These are phyloP conservation scores for Melanostoma mellinum DNA, from an alignment of 2,888 invertebrate species.

Conservation along the genomic window DNA sequence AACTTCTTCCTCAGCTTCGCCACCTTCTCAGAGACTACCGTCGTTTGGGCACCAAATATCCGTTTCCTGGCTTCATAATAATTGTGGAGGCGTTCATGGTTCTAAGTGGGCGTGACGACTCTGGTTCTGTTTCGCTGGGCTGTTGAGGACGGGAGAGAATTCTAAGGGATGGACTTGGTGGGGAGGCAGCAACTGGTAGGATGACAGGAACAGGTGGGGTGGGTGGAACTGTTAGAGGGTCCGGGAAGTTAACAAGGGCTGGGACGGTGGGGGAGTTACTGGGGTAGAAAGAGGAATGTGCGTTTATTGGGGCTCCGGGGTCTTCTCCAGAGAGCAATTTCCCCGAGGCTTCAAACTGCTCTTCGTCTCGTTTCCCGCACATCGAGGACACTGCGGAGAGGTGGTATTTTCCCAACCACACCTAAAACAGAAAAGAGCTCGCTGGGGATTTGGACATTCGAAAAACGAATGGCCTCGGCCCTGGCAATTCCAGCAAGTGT, in stretches of 20 bases:
- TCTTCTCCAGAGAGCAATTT: too few relatives aligned
- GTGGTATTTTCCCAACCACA: background rate
- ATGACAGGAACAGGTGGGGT: background rate
- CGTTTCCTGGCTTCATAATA: background rate
- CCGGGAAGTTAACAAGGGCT: background rate
- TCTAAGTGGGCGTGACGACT: background rate
- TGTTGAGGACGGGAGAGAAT: background rate
- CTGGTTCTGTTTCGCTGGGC: background rate
- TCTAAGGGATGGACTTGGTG: background rate
- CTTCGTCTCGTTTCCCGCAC: background rate
- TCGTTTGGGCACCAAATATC: background rate
- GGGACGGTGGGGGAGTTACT: background rate
- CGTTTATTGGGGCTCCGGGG: too few relatives aligned
- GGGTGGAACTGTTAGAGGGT: background rate
- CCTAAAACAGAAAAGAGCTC: background rate
- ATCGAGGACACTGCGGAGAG: background rate
- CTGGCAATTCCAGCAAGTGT: constrained; percentile 9
- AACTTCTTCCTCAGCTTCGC: background rate
- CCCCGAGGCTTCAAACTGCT: too few relatives aligned
- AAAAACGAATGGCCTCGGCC: background rate
- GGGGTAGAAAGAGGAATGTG: too few relatives aligned
- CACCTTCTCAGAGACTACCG: background rate
- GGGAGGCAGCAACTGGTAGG: background rate
- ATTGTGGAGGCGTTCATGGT: background rate
- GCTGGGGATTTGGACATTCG: background rate